phyloP scores from a whole-genome alignment of 1,140 invertebrate species.

The Stenopsyche tienmushanensis region DNA sequence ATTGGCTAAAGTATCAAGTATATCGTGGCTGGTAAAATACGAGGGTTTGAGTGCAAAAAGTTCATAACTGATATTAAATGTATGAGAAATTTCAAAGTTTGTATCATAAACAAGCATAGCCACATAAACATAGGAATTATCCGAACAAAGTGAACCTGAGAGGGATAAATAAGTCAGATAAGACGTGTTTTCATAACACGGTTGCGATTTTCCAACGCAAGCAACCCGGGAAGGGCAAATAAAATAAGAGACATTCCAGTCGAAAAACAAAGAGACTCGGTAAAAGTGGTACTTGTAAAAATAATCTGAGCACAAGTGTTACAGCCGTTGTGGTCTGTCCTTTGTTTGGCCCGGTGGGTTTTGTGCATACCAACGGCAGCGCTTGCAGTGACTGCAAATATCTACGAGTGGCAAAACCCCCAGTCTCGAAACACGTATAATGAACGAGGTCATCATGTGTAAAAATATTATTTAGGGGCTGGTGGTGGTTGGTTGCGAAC shows the following conservation, averaged over 20 bases:
- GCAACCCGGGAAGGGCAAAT: not conserved
- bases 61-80: too few species aligned
- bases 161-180: too few species aligned
- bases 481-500: not conserved
- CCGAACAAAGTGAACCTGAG: too few species aligned
- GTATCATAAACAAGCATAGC: too few species aligned
- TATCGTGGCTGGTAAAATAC: too few species aligned
- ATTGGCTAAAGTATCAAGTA: too few species aligned
- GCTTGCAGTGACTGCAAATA: not conserved
- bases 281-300: slow-evolving; percentile 21
- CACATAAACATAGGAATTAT: too few species aligned
- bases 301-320: slow-evolving; percentile 15
- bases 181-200: too few species aligned
- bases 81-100: too few species aligned
- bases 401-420: not conserved
- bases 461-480: not conserved
- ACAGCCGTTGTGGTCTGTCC: not conserved
- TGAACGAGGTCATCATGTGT: not conserved
- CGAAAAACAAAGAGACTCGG: not conserved
- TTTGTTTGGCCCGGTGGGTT: slow-evolving; percentile 1
- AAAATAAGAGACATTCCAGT: not conserved
- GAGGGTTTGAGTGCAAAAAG: too few species aligned
- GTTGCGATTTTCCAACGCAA: not conserved
- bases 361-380: not conserved
- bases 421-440: not conserved